Base-by-base conservation (phyloP, 2,888 invertebrate genomes). In the Drosophila tripunctata region DNA sequence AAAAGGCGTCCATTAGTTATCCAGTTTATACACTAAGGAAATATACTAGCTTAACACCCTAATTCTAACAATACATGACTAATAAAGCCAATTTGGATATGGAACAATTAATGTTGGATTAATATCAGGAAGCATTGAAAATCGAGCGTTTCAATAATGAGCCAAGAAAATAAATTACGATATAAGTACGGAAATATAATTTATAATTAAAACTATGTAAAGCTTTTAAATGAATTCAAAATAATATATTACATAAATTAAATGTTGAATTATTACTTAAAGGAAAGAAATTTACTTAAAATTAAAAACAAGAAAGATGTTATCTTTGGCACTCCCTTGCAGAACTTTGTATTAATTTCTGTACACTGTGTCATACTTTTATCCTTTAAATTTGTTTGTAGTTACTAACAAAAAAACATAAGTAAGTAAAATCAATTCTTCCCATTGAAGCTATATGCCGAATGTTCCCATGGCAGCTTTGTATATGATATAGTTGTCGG, bases 131-230 rank as follows among this genome's bases (percentile, higher is more conserved):
- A 75, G 60, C 50, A 58, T 57, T 52, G 27, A n/a, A 45, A 50
- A 52, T 35, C 40, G 35, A 58, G 68, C 57, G 63, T 77, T 75
- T 75, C 72, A 75, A 72, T 75, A 76, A 75, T 76, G 75, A 67
- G 77, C 68, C 54, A 72, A 67, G 43, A 27, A 47, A 57, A 17
- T 17, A 15, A 12, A 48, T 10, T 6, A 58, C 40, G 33, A 22
- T 47, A 8, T 2, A 12, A n/a, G 14, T 33, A 48, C 21, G 10
- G 22, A 61, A 22, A 35, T 57, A 21, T 38, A 35, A 8, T 38
- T 2, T 35, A 24, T 43, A 21, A 43, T 36, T 58, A 41, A 44
- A 22, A 38, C 12, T 10, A 45, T 35, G 22, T 36, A 36, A 51
- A 75, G 54, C 48, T 75, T 67, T 51, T 38, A 71, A 55, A 48